phyloP scores from a whole-genome alignment of 2,888 invertebrate species.

The Idaea dimidiata region DNA sequence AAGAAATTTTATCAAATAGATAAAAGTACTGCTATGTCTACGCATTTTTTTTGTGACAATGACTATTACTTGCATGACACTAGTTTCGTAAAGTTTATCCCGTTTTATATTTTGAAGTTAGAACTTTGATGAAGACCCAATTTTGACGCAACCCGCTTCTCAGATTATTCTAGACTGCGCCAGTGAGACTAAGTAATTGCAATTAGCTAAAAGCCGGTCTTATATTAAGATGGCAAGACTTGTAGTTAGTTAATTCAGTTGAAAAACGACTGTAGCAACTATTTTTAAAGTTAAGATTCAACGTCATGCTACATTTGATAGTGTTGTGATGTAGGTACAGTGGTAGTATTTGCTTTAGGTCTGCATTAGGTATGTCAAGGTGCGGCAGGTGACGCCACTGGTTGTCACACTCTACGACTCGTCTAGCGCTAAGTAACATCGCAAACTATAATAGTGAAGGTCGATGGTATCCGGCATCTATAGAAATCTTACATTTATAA shows the following conservation, averaged over 20 bases:
- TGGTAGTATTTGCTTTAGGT: slow-evolving; percentile 6
- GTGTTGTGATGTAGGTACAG: not conserved
- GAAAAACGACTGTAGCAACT: not conserved
- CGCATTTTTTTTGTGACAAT: no score
- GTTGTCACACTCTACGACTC: slow-evolving; percentile 63
- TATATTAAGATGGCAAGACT: not conserved
- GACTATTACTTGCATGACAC: no score
- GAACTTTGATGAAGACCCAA: no score
- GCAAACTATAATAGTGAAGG: slow-evolving; percentile 66
- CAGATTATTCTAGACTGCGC: no score
- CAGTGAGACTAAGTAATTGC: not conserved
- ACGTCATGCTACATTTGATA: not conserved
- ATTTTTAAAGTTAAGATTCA: not conserved
- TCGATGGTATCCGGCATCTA: slow-evolving; percentile 61
- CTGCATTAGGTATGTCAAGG: slow-evolving; percentile 63
- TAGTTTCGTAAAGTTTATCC: no score
- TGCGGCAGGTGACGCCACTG: slow-evolving; percentile 63
- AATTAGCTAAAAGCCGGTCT: not conserved
- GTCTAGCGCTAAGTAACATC: slow-evolving; percentile 58
- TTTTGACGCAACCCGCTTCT: no score
- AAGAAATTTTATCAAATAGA: no score
- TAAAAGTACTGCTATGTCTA: no score
- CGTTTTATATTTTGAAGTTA: no score
- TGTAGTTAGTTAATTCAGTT: not conserved
- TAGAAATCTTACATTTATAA: not conserved